phyloP scores from a whole-genome alignment of 2,113 vertebrate genomes.

The Oplegnathus fasciatus region DNA sequence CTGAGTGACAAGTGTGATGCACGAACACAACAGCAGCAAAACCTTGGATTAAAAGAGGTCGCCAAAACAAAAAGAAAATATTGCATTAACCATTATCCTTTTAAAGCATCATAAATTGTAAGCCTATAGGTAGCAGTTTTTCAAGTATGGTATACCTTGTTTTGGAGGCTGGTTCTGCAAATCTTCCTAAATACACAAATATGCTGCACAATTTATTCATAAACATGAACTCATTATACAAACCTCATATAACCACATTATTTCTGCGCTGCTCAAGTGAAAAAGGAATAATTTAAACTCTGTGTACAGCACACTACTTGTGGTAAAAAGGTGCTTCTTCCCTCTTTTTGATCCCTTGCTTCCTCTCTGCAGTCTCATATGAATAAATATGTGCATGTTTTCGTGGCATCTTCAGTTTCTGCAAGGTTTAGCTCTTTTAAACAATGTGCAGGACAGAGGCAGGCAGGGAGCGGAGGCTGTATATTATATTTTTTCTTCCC shows the following conservation, averaged over 20 bases:
- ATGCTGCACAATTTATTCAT: conserved; percentile 45
- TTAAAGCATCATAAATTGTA: neutral
- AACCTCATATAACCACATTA: conserved; percentile 34
- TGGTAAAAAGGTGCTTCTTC: conserved; percentile 14
- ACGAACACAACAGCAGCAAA: neutral
- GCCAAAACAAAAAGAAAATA: neutral
- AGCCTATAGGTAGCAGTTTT: neutral
- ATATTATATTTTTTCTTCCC: neutral
- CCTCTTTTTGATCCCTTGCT: conserved; percentile 35
- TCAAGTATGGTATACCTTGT: conserved; percentile 7
- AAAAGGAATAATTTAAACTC: conserved; percentile 40
- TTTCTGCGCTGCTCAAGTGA: conserved; percentile 40
- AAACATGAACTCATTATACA: conserved; percentile 63
- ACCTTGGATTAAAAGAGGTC: neutral
- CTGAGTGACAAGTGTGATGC: neutral
- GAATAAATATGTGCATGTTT: conserved; percentile 64
- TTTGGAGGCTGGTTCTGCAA: neutral
- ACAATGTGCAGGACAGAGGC: conserved; percentile 23
- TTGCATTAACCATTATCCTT: neutral
- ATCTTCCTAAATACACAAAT: conserved; percentile 23
- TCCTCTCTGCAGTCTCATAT: conserved; percentile 42
- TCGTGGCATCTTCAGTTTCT: conserved; percentile 23
- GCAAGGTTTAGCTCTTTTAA: conserved; percentile 50
- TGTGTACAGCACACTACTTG: neutral
- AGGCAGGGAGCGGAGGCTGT: conserved; percentile 8